Conservation (phyloP, 1,140 invertebrate species). For the Sminthurinus signatus region DNA sequence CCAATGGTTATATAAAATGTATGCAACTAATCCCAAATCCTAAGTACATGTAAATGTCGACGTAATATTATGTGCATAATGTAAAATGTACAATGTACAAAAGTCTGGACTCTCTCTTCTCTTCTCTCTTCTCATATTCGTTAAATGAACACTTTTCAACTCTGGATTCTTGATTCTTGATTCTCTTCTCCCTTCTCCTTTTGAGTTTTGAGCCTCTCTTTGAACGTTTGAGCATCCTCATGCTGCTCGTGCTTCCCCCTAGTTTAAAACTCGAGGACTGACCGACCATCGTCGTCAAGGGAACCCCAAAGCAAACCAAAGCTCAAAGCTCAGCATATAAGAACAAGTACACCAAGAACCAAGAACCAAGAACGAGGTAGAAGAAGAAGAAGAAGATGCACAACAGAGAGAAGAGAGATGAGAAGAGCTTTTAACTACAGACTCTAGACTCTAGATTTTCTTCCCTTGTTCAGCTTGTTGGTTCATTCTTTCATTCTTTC, state of each 20-base stretch:
- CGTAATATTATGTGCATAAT: too few species aligned
- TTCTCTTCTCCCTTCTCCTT: too few species aligned
- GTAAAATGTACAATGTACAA: too few species aligned
- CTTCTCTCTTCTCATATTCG: too few species aligned
- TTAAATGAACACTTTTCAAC: too few species aligned
- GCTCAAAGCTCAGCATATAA: not conserved
- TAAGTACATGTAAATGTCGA: too few species aligned
- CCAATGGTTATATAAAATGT: too few species aligned
- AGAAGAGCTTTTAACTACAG: not conserved
- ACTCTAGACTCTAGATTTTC: not conserved
- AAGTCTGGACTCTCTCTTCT: too few species aligned
- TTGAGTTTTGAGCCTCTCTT: too few species aligned
- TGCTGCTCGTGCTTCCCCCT: constrained; percentile 4
- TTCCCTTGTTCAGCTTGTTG: not conserved
- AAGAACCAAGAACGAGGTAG: not conserved
- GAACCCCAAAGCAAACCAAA: not conserved
- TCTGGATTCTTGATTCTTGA: too few species aligned
- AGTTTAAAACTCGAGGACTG: constrained; percentile 1
- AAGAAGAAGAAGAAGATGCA: not conserved
- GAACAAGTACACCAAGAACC: not conserved
- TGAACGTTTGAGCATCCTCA: too few species aligned
- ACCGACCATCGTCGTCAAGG: not conserved
- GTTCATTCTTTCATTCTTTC: not conserved
- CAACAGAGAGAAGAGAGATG: not conserved
- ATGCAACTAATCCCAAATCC: too few species aligned